Evolutionary conservation across 2,888 invertebrate species (phyloP).

Genomic region (Conops quadrifasciatus): DNA sequence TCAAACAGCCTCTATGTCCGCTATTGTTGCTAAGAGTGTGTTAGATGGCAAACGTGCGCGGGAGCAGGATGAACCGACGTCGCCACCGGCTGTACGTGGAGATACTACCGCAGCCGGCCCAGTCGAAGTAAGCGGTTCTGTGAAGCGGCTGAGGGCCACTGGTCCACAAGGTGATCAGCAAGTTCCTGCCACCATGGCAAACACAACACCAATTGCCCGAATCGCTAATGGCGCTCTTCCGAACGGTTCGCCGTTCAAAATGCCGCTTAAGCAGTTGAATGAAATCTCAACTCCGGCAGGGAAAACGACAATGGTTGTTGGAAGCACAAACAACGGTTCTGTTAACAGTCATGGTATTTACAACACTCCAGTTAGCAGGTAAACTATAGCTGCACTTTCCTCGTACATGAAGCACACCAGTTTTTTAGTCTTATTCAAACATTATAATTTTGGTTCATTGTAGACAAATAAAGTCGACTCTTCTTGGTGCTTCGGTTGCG

Average conservation of each 20-base stretch:
- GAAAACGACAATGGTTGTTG: slow-evolving; percentile 35
- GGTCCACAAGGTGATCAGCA: slow-evolving; percentile 42
- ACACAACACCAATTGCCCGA: slow-evolving; percentile 32
- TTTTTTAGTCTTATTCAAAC: not conserved
- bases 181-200: slow-evolving; percentile 31
- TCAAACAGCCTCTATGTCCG: slow-evolving; percentile 38
- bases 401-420: too few species aligned
- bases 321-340: slow-evolving; percentile 33
- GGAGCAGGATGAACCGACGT: slow-evolving; percentile 44
- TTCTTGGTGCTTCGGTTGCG: slow-evolving; percentile 45
- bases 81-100: slow-evolving; percentile 22
- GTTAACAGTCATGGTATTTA: slow-evolving; percentile 30
- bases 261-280: slow-evolving; percentile 63
- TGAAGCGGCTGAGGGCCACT: slow-evolving; percentile 54
- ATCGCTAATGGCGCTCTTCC: slow-evolving; percentile 37
- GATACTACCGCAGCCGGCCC: slow-evolving; percentile 35
- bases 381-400: slow-evolving; percentile 26
- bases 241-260: slow-evolving; percentile 53
- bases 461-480: slow-evolving; percentile 47
- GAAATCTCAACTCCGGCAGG: slow-evolving; percentile 48
- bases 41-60: slow-evolving; percentile 49
- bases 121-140: slow-evolving; percentile 46
- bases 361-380: slow-evolving; percentile 39
- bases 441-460: slow-evolving; percentile 16
- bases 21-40: slow-evolving; percentile 25